Base-by-base conservation (phyloP, 1,140 invertebrate species). In the Scaptodrosophila lebanonensis region DNA sequence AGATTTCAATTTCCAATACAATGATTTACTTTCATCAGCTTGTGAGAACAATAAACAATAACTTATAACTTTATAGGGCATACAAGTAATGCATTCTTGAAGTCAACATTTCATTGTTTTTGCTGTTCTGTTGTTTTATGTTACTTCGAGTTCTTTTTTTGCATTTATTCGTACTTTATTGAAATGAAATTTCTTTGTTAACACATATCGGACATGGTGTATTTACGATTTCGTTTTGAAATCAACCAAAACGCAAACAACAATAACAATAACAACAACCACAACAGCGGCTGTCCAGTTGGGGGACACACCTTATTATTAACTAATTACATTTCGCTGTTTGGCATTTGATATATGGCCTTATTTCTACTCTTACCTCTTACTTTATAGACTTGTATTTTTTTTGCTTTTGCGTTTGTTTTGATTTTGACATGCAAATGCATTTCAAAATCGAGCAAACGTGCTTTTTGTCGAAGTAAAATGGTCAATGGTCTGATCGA, bases 321-420 rank as follows among this genome's bases (percentile, higher is more conserved):
- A 70, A 79, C 75, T 82, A 79, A 79, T 79, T 79, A 79, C 75
- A 75, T 82, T 79, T 79, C 54, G 75, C 29, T 82, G 73, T 82
- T 76, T 53, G 53, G 35, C 59, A 70, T 60, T 67, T 79, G 75
- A 79, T 75, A 82, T 70, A 82, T 68, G 72, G 68, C 50, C 54
- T 43, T 36, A 22, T 20, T 65, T 53, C 61, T n/a, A n/a, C n/a
- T n/a, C n/a, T n/a, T n/a, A n/a, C n/a, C n/a, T n/a, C n/a, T n/a
- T n/a, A n/a, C 8, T 25, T 33, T 9, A 33, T 33, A n/a, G 5
- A 13, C 32, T 33, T 33, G 5, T 33, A 13, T 33, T 33, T 9
- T 33, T 33, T 9, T 33, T 33, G 32, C n/a, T 33, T 33, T 8
- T 33, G 8, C 12, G 5, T 33, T 33, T 3, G 32, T n/a, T 9